Conservation (phyloP, 2,797 vertebrate genomes). For the Sebastes steindachneri region DNA sequence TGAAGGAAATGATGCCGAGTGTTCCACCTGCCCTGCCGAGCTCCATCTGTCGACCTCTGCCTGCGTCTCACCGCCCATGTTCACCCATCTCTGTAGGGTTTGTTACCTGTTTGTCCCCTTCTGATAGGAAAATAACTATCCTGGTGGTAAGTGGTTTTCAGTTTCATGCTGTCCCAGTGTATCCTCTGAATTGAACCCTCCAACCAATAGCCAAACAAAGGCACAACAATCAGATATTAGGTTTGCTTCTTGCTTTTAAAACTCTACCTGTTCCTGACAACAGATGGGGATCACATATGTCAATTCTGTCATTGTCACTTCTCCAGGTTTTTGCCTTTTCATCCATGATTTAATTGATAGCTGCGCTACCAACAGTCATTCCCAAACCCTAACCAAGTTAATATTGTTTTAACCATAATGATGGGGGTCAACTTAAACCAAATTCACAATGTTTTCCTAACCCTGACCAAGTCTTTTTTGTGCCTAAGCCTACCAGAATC, state of each 20-base stretch:
- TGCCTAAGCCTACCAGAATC: background rate
- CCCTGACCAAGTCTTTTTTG: background rate
- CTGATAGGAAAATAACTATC: constrained; percentile 20
- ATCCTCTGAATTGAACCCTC: constrained; percentile 7
- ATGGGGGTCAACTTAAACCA: background rate
- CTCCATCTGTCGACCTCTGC: constrained; percentile 53
- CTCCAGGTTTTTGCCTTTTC: constrained; percentile 6
- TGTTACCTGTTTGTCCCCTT: constrained; percentile 23
- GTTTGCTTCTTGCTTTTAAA: background rate
- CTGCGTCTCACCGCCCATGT: background rate
- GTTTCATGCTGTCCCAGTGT: background rate
- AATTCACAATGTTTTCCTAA: background rate
- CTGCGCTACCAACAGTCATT: background rate
- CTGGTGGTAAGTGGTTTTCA: constrained; percentile 9
- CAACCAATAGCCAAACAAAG: constrained; percentile 15
- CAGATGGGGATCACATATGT: background rate
- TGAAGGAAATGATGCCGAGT: constrained; percentile 24
- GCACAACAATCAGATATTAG: background rate
- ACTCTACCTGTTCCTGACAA: background rate
- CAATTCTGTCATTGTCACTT: background rate
- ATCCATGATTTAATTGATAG: constrained; percentile 15
- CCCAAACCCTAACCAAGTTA: background rate
- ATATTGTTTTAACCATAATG: background rate
- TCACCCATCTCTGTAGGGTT: constrained; percentile 30
- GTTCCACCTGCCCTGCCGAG: constrained; percentile 26